Percentiles rank a stretch among this genome's conserved stretches.
phyloP scores from a whole-genome alignment of 2,888 invertebrate species.

The Lamellibrachia columna region DNA sequence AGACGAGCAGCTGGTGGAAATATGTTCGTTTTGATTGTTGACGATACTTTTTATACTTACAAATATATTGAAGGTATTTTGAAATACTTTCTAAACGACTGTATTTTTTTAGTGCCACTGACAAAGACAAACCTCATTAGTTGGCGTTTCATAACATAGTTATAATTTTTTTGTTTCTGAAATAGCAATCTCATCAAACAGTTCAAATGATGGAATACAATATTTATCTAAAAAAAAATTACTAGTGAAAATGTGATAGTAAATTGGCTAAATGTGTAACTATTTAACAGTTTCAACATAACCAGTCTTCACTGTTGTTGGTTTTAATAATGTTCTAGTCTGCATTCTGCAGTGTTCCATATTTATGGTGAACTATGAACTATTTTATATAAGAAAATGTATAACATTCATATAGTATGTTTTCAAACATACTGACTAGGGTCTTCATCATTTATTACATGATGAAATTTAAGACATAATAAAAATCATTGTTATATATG shows the following conservation, averaged over 20 bases:
- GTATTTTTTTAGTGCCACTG: background rate
- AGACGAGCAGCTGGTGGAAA: background rate
- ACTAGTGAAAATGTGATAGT: background rate
- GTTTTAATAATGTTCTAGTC: background rate
- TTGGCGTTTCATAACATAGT: background rate
- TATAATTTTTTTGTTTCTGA: background rate
- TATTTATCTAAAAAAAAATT: no score
- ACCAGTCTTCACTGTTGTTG: background rate
- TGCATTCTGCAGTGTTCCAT: background rate
- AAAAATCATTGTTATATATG: background rate
- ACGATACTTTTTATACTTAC: background rate
- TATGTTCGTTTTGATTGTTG: background rate
- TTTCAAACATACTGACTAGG: background rate
- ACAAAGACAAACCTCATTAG: background rate
- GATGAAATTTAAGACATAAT: background rate
- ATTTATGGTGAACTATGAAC: background rate
- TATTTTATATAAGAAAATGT: background rate
- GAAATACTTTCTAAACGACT: background rate
- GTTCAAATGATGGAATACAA: no score
- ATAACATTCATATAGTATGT: background rate
- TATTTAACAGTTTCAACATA: background rate
- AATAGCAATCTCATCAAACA: no score
- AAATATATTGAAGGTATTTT: background rate
- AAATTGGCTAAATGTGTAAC: background rate
- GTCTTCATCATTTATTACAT: background rate